Conservation (phyloP, 2,797 vertebrate species). For the Acrocephalus scirpaceus region DNA sequence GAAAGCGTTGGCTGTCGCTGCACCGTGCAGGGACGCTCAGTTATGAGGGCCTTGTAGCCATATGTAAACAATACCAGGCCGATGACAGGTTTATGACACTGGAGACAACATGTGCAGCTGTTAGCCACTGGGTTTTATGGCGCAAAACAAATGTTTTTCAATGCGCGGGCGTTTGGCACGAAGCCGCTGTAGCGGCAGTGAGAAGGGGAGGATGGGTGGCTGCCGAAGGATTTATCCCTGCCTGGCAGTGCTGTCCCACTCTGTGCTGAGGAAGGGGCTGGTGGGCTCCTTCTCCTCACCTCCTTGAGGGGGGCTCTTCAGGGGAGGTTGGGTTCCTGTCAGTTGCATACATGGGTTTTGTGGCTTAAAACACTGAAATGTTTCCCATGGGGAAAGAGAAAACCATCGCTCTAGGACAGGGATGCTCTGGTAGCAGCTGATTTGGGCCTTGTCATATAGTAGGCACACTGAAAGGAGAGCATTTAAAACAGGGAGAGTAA, state of each 20-base stretch:
- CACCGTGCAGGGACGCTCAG: conserved; percentile 49
- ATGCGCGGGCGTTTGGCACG: background rate
- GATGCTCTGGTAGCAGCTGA: background rate
- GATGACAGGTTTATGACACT: conserved; percentile 78
- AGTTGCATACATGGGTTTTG: fast-evolving
- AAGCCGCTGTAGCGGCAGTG: background rate
- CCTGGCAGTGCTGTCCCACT: background rate
- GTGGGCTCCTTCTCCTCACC: background rate
- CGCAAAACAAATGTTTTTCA: conserved; percentile 63
- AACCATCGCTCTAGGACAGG: background rate
- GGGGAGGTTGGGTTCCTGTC: background rate
- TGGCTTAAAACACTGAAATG: background rate
- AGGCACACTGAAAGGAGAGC: background rate
- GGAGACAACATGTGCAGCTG: conserved; percentile 73
- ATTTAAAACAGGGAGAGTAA: background rate
- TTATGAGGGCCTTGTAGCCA: conserved; percentile 73
- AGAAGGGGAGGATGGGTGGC: background rate
- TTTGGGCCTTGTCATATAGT: fast-evolving
- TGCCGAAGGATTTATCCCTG: background rate
- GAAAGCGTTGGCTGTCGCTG: conserved; percentile 51
- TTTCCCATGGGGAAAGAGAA: background rate
- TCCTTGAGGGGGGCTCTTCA: background rate
- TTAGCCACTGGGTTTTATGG: conserved; percentile 67
- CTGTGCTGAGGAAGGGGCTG: background rate
- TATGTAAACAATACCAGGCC: conserved; percentile 74